Base-by-base conservation (phyloP, 2,888 invertebrate genomes). In the Pseudococcus longispinus region DNA sequence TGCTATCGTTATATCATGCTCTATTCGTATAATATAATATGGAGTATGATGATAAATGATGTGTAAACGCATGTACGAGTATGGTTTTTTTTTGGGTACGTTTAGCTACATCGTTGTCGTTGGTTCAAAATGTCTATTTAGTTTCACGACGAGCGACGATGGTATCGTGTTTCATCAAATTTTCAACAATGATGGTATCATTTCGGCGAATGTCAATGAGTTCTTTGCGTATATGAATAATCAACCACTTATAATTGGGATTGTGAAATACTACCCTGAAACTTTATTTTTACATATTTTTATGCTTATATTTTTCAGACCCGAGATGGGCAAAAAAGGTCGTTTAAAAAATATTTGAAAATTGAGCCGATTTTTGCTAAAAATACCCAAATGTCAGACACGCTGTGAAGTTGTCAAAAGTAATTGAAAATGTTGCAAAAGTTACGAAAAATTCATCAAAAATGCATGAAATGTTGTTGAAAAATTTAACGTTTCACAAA, bases 21-120 rank as follows among this genome's bases (percentile, higher is more conserved):
- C n/a, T n/a, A n/a, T 55, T 60, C 60, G 55, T 55, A 55, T 55
- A 55, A 5, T 3, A 46, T 13, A 6, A 37, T 8, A 37, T 46
- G 15, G 44, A 55, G 55, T 55, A 60, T 60, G 60, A 60, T 60
- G 60, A 60, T 60, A 60, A 60, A 60, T 60, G 60, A 60, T 60
- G 60, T 60, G 60, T 23, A 60, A 60, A 60, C 60, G 60, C 13
- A 46, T 46, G 13, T 37, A 37, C 8, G n/a, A 51, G 51, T 51
- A n/a, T n/a, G 1, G 18, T n/a, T 51, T 60, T 60, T 60, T 60
- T 60, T 60, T 18, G n/a, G 5, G 55, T n/a, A n/a, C n/a, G 6
- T n/a, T 5, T 51, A 0, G 20, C 9, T 23, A 13, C 60, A 23
- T 60, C 23, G 60, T 60, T 11, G 23, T 60, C 23, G 60, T 60